phyloP scores from a whole-genome alignment of 2,113 vertebrate genomes.

The Cromileptes altivelis region DNA sequence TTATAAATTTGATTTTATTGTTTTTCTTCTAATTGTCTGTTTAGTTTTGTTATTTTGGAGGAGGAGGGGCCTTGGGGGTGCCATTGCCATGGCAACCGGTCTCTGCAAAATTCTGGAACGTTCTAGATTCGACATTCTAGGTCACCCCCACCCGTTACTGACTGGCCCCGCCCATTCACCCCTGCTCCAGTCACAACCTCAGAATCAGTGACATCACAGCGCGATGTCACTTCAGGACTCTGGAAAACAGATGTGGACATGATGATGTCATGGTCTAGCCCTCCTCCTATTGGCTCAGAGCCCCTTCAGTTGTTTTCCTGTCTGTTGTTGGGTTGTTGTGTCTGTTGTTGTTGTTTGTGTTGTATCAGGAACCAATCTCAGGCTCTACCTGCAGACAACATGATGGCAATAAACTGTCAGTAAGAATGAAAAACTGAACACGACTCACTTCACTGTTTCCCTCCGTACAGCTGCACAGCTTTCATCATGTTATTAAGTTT shows the following conservation, averaged over 20 bases:
- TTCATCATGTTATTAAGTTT: too few species aligned
- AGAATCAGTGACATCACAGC: constrained; percentile 31
- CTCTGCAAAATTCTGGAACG: neutral
- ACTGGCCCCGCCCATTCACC: constrained; percentile 28
- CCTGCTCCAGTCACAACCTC: constrained; percentile 23
- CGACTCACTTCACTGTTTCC: neutral
- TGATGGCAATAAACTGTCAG: constrained; percentile 71
- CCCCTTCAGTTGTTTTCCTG: neutral
- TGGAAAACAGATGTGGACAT: neutral
- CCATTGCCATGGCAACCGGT: neutral
- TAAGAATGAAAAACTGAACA: constrained; percentile 1
- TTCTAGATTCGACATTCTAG: constrained; percentile 12
- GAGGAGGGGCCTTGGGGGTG: neutral
- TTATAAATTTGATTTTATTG: constrained; percentile 42
- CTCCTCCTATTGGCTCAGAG: constrained; percentile 52
- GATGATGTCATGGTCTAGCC: constrained; percentile 44
- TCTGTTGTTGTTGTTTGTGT: constrained; percentile 52
- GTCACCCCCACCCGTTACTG: neutral
- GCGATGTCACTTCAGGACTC: neutral
- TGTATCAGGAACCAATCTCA: constrained; percentile 72
- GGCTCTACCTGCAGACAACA: constrained; percentile 68
- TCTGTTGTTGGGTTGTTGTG: constrained; percentile 39
- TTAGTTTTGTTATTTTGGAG: constrained; percentile 23
- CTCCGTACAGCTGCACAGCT: neutral
- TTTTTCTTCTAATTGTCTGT: constrained; percentile 25